These are phyloP conservation scores for Zenarchopterus dispar DNA, from an alignment of 2,797 vertebrate species.

Conservation along the genomic window DNA sequence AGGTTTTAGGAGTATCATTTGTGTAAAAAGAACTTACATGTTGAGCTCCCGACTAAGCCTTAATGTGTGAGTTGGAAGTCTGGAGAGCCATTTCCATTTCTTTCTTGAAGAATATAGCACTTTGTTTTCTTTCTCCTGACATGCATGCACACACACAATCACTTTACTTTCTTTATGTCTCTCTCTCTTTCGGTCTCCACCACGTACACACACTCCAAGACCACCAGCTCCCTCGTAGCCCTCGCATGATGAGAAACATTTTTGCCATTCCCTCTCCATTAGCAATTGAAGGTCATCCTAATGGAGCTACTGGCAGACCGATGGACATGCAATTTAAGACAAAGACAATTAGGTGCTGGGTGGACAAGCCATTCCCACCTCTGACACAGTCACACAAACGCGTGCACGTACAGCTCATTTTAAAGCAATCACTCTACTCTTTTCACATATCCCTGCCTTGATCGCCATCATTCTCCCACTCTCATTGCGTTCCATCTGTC, in stretches of 20 bases:
- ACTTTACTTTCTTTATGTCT: not conserved
- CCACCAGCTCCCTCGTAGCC: not conserved
- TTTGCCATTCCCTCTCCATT: slow-evolving; percentile 52
- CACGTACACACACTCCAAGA: not conserved
- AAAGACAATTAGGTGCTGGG: slow-evolving; percentile 68
- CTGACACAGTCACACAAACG: slow-evolving; percentile 17
- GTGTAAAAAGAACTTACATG: too few relatives aligned
- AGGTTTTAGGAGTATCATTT: too few relatives aligned
- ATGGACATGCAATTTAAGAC: slow-evolving; percentile 62
- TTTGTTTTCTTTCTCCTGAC: too few relatives aligned
- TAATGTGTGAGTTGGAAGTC: too few relatives aligned
- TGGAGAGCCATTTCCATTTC: too few relatives aligned
- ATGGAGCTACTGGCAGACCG: slow-evolving; percentile 57
- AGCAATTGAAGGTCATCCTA: slow-evolving; percentile 68
- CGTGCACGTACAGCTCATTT: slow-evolving; percentile 10
- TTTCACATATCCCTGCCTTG: slow-evolving; percentile 41
- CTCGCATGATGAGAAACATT: slow-evolving; percentile 33
- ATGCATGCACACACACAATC: too few relatives aligned
- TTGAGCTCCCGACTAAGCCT: too few relatives aligned
- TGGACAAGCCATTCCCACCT: slow-evolving; percentile 29
- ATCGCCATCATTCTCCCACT: slow-evolving; percentile 48
- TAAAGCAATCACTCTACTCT: slow-evolving; percentile 38
- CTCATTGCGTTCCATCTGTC: slow-evolving; percentile 61
- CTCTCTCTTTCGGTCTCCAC: not conserved
- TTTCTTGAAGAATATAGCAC: too few relatives aligned